These are phyloP conservation scores for Gracilinanus agilis DNA, from an alignment of 2,113 vertebrate genomes.

Conservation along the genomic window DNA sequence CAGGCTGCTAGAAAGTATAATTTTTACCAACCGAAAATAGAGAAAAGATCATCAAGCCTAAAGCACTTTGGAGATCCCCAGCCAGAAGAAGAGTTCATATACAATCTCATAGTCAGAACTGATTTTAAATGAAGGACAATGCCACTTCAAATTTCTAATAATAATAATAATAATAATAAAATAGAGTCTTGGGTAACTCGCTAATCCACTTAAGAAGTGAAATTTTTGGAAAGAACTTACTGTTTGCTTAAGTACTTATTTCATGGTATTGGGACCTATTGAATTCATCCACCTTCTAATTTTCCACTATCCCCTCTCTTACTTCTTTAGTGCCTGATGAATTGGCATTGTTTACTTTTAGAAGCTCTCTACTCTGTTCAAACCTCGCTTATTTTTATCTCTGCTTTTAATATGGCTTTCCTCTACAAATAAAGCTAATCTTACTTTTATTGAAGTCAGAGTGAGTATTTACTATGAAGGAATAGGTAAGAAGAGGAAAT, in stretches of 20 bases:
- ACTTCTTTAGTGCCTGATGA: background rate
- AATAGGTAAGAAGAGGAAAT: background rate
- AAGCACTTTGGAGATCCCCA: too few species aligned
- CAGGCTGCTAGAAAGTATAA: background rate
- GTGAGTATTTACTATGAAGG: background rate
- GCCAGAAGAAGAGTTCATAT: too few species aligned
- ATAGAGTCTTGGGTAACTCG: background rate
- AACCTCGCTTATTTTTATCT: background rate
- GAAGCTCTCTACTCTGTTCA: background rate
- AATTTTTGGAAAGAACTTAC: background rate
- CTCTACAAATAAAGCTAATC: background rate
- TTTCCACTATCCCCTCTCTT: background rate
- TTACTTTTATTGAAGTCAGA: background rate
- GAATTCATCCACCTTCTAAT: background rate
- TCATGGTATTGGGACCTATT: background rate
- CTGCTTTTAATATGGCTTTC: background rate
- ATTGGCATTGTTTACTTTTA: background rate
- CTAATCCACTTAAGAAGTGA: background rate
- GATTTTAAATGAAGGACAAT: background rate
- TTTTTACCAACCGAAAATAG: background rate
- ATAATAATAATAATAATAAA: too few species aligned
- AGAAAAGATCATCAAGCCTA: background rate
- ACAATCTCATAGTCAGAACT: background rate
- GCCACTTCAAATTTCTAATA: background rate
- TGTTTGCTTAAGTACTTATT: background rate